A percentile compares a stretch with the other conserved stretches of the same genome.
phyloP scores from a whole-genome alignment of 2,113 vertebrate species.

The Neotragus pygmaeus region DNA sequence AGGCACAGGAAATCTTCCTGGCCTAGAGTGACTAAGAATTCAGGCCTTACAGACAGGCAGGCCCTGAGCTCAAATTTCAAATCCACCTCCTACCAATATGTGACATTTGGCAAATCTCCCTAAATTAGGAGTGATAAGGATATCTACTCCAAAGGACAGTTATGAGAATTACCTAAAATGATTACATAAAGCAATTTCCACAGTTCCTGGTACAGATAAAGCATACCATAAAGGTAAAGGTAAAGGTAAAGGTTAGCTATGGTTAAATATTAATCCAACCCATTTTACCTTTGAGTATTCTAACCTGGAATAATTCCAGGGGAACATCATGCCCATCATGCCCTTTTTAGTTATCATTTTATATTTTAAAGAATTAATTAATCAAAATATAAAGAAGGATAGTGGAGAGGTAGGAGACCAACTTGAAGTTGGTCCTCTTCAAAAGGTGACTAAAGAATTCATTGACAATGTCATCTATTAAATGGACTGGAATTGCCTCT shows the following conservation, averaged over 20 bases:
- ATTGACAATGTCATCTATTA: background rate
- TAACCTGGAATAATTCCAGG: background rate
- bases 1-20: background rate
- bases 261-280: background rate
- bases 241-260: background rate
- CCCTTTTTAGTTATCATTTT: background rate
- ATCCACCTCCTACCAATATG: background rate
- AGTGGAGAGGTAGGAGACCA: background rate
- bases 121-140: background rate
- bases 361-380: background rate
- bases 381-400: background rate
- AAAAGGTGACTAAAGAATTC: background rate
- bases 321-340: background rate
- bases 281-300: background rate
- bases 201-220: background rate
- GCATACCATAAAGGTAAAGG: background rate
- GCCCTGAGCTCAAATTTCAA: background rate
- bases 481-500: background rate
- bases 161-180: background rate
- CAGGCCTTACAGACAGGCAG: background rate
- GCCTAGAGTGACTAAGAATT: background rate
- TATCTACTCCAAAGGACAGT: background rate
- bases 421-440: background rate
- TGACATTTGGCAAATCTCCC: background rate
- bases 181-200: background rate